Evolutionary conservation across 2,113 vertebrate species (phyloP).

Genomic region (Rhizomys pruinosus): DNA sequence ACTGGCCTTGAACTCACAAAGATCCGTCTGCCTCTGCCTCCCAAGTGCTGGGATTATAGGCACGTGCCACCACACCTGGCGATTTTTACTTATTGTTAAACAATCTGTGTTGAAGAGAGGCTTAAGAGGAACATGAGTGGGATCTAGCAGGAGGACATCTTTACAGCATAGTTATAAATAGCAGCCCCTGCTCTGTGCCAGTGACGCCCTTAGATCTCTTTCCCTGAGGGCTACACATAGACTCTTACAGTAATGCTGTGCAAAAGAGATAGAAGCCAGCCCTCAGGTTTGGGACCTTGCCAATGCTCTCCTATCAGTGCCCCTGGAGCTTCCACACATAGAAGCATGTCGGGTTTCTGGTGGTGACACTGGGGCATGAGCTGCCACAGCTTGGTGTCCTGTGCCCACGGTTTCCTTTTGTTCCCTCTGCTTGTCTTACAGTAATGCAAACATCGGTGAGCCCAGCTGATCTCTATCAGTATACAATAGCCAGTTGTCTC

Average conservation of each 20-base stretch:
- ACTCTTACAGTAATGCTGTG: not conserved
- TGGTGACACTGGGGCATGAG: fast-evolving
- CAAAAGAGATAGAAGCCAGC: not conserved
- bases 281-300: not conserved
- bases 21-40: too few species aligned
- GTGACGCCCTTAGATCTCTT: not conserved
- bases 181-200: not conserved
- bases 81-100: constrained; percentile 1
- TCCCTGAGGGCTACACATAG: not conserved
- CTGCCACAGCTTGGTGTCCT: not conserved
- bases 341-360: not conserved
- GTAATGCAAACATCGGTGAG: not conserved
- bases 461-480: not conserved
- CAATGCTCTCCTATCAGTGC: fast-evolving
- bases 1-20: too few species aligned
- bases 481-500: not conserved
- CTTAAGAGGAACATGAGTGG: not conserved
- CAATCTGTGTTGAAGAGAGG: not conserved
- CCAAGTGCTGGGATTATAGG: too few species aligned
- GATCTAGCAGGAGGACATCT: not conserved
- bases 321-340: not conserved
- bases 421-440: not conserved
- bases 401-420: not conserved
- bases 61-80: too few species aligned
- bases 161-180: not conserved